A percentile compares a stretch with the other conserved stretches of the same genome.
Evolutionary conservation across 2,113 vertebrate species (phyloP).

Genomic region (Rhea americana): DNA sequence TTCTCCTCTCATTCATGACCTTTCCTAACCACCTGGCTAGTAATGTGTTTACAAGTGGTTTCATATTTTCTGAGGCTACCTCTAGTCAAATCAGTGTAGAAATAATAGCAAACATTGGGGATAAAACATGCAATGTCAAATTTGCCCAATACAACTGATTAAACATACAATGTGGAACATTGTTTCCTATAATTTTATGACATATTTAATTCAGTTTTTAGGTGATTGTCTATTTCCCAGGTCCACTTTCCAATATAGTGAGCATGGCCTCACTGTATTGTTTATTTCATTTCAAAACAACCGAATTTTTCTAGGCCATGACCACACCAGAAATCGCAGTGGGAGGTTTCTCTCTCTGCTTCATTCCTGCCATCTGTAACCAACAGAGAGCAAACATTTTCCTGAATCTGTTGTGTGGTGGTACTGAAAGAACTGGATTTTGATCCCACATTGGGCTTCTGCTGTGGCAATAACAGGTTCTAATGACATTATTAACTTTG

Average conservation of each 20-base stretch:
- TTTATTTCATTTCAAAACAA: background rate
- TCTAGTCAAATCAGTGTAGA: constrained; percentile 9
- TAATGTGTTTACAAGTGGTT: constrained; percentile 30
- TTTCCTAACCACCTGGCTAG: constrained; percentile 18
- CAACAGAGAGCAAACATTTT: background rate
- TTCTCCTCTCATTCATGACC: background rate
- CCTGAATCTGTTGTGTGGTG: background rate
- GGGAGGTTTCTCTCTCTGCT: background rate
- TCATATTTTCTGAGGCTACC: background rate
- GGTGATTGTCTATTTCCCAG: background rate
- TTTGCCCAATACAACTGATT: constrained; percentile 3
- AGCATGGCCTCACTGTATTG: background rate
- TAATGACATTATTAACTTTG: background rate
- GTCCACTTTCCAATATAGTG: background rate
- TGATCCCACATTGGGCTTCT: background rate
- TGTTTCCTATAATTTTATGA: background rate
- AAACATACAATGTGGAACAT: background rate
- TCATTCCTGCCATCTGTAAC: background rate
- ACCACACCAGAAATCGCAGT: background rate
- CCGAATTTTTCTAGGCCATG: background rate
- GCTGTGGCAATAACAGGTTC: background rate
- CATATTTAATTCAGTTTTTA: background rate
- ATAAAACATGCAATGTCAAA: background rate
- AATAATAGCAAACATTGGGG: constrained; percentile 37
- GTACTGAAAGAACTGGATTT: background rate